A percentile compares a stretch with the other conserved stretches of the same genome.
These are phyloP conservation scores for Sericinus montela DNA, from an alignment of 2,888 invertebrate genomes.

Conservation along the genomic window DNA sequence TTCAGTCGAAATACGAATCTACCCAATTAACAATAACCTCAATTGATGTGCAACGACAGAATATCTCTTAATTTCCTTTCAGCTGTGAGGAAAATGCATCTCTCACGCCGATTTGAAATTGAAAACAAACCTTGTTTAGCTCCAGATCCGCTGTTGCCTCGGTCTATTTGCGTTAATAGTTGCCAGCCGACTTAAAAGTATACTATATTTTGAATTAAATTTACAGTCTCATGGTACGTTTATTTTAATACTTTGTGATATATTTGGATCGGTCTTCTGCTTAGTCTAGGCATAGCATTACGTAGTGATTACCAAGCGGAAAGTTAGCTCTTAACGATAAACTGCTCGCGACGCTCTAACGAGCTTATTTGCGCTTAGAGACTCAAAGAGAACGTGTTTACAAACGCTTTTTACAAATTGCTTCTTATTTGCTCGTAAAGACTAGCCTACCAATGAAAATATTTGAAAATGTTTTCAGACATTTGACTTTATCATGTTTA, in stretches of 20 bases:
- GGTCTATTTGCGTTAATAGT: conserved; percentile 17
- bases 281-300: conserved; percentile 16
- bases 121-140: conserved; percentile 18
- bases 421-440: not conserved
- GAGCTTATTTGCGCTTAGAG: conserved; percentile 25
- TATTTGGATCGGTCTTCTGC: conserved; percentile 5
- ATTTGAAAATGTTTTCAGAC: too few species aligned
- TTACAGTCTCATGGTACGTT: too few species aligned
- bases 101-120: conserved; percentile 5
- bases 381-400: conserved; percentile 12
- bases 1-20: too few species aligned
- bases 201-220: not conserved
- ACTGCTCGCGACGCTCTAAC: conserved; percentile 30
- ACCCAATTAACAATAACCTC: too few species aligned
- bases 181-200: conserved; percentile 5
- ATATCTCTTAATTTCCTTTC: conserved; percentile 17
- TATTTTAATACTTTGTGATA: not conserved
- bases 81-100: conserved; percentile 6
- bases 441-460: too few species aligned
- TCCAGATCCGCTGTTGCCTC: conserved; percentile 9
- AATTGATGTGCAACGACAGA: not conserved
- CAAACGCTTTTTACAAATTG: not conserved
- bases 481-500: too few species aligned
- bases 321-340: conserved; percentile 31
- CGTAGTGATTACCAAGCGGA: conserved; percentile 31